A percentile compares a stretch with the other conserved stretches of the same genome.
These are phyloP conservation scores for Geococcyx californianus DNA, from an alignment of 2,113 vertebrate species.

Conservation along the genomic window DNA sequence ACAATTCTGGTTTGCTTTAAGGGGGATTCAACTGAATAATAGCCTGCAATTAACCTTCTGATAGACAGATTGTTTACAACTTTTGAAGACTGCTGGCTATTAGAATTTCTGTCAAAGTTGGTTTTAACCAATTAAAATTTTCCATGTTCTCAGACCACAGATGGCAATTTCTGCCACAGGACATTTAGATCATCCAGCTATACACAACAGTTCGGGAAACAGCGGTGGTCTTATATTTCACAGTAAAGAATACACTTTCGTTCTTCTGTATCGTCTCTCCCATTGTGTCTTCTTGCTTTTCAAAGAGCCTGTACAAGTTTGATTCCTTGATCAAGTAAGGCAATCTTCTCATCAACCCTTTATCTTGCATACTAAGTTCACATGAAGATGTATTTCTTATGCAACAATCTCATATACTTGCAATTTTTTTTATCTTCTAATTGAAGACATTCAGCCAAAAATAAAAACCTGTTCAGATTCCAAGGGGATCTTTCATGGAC, in stretches of 20 bases:
- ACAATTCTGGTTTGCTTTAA: not conserved
- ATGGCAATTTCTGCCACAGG: not conserved
- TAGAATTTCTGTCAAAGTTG: not conserved
- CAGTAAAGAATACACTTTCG: not conserved
- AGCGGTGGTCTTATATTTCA: not conserved
- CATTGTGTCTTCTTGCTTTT: not conserved
- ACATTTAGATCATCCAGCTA: not conserved
- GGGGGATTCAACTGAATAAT: not conserved
- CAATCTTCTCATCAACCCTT: not conserved
- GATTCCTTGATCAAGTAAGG: not conserved
- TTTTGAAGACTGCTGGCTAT: not conserved
- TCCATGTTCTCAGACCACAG: not conserved
- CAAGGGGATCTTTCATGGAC: not conserved
- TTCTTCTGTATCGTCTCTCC: not conserved
- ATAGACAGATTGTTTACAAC: not conserved
- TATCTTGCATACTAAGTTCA: not conserved
- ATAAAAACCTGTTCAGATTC: not conserved
- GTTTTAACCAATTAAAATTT: not conserved
- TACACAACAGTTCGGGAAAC: not conserved
- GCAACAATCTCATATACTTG: not conserved
- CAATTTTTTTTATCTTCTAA: not conserved
- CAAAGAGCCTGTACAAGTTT: not conserved
- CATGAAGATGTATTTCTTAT: not conserved
- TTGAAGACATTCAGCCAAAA: not conserved
- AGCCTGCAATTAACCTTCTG: slow-evolving; percentile 1